Conservation (phyloP, 1,140 invertebrate genomes). For the Acromyrmex heyeri region DNA sequence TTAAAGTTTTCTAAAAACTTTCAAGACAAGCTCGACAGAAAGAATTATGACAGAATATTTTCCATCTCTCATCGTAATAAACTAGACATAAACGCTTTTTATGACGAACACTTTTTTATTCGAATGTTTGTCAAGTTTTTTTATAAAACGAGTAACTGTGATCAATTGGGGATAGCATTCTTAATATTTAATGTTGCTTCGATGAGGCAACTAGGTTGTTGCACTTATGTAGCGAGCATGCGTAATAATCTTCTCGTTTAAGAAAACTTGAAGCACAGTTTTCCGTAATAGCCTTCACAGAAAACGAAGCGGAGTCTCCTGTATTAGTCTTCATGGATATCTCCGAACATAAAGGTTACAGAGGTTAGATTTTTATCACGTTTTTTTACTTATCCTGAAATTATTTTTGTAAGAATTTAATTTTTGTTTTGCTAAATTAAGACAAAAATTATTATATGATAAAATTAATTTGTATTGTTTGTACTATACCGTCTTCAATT, state of each 20-base stretch:
- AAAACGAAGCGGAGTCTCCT: not conserved
- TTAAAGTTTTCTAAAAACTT: not conserved
- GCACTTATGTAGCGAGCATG: not conserved
- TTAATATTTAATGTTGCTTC: slow-evolving; percentile 38
- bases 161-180: not conserved
- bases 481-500: not conserved
- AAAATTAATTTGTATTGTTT: not conserved
- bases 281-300: not conserved
- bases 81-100: not conserved
- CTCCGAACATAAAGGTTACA: not conserved
- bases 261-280: not conserved
- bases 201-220: not conserved
- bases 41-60: not conserved
- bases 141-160: not conserved
- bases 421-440: not conserved
- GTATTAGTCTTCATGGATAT: not conserved
- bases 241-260: not conserved
- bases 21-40: not conserved
- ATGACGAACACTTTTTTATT: not conserved
- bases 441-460: not conserved
- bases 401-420: not conserved
- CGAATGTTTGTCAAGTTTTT: not conserved
- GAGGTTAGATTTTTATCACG: slow-evolving; percentile 17
- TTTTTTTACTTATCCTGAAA: not conserved
- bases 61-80: not conserved